A percentile compares a stretch with the other conserved stretches of the same genome.
Evolutionary conservation across 1,140 invertebrate species (phyloP).

Genomic region (Calliphora vicina): DNA sequence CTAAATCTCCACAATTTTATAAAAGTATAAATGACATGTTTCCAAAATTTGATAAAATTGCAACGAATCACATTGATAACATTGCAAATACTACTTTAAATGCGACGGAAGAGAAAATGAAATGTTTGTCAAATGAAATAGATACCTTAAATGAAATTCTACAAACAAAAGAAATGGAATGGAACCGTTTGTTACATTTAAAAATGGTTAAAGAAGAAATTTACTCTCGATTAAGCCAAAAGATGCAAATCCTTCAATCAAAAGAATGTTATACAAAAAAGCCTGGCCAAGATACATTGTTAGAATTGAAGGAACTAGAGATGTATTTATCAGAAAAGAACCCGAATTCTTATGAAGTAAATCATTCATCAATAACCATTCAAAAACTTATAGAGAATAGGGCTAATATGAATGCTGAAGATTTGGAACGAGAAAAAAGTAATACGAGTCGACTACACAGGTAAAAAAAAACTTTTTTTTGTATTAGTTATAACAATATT

Average conservation of each 20-base stretch:
- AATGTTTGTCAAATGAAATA: constrained; percentile 70
- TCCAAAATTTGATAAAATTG: constrained; percentile 29
- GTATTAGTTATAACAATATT: neutral
- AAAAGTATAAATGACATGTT: constrained; percentile 39
- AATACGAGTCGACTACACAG: constrained; percentile 39
- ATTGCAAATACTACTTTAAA: constrained; percentile 58
- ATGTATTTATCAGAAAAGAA: constrained; percentile 25
- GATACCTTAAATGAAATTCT: constrained; percentile 73
- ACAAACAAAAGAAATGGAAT: constrained; percentile 81
- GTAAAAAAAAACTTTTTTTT: constrained; percentile 27
- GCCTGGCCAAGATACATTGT: neutral
- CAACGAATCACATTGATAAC: constrained; percentile 27
- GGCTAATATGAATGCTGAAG: constrained; percentile 41
- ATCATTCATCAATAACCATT: constrained; percentile 5
- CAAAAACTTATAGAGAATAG: constrained; percentile 38
- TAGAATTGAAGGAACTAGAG: constrained; percentile 34
- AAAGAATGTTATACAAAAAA: constrained; percentile 45
- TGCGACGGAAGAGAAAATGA: constrained; percentile 68
- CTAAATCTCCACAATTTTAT: constrained; percentile 28
- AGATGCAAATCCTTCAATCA: constrained; percentile 69
- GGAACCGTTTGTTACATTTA: constrained; percentile 80
- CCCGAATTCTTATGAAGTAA: neutral
- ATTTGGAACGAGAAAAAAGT: constrained; percentile 39
- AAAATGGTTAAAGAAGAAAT: constrained; percentile 85
- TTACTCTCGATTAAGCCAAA: constrained; percentile 72